Percentiles rank a stretch among this genome's conserved stretches.
Conservation (phyloP, 2,888 invertebrate species). For the Tridacna crocea region DNA sequence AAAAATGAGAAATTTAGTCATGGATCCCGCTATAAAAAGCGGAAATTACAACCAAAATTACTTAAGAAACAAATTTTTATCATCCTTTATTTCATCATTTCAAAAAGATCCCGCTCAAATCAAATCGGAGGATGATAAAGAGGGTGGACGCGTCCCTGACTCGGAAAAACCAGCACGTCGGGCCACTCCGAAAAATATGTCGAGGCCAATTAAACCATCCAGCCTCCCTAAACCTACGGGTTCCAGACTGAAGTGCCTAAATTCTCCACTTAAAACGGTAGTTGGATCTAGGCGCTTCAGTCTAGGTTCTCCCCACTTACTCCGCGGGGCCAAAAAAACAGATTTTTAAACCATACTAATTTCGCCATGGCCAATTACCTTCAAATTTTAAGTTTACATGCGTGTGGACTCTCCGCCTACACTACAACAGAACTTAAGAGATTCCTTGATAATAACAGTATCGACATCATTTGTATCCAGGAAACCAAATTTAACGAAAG, state of each 20-base stretch:
- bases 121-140: neutral
- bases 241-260: neutral
- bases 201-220: neutral
- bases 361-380: neutral
- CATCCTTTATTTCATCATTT: too few species aligned
- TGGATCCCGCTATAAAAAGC: too few species aligned
- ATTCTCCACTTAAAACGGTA: neutral
- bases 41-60: too few species aligned
- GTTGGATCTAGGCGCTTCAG: neutral
- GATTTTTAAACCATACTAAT: neutral
- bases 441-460: neutral
- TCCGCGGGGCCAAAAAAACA: neutral
- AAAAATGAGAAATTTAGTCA: too few species aligned
- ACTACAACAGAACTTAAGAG: neutral
- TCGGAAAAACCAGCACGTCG: neutral
- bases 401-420: constrained; percentile 4
- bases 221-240: neutral
- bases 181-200: neutral
- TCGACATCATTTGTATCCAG: constrained; percentile 18
- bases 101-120: too few species aligned
- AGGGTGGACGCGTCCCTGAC: neutral
- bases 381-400: neutral
- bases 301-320: neutral
- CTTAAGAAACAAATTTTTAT: too few species aligned
- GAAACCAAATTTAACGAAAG: constrained; percentile 6